Conservation (phyloP, 1,140 invertebrate species). For the Octopus sinensis region DNA sequence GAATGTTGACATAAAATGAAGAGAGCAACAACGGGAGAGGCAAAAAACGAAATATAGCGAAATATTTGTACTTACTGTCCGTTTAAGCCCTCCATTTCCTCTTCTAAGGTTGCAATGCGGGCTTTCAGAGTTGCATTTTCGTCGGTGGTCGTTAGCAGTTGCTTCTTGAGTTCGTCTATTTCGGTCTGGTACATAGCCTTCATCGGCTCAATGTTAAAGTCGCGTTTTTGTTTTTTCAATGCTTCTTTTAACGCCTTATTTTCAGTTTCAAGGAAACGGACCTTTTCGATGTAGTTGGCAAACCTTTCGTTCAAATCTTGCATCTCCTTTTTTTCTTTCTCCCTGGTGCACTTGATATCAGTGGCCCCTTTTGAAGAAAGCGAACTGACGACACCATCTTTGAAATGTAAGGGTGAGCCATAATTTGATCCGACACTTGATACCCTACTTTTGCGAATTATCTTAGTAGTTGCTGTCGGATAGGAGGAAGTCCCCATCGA, state of each 20-base stretch:
- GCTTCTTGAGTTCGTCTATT: constrained; percentile 47
- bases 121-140: constrained; percentile 50
- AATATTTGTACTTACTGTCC: constrained; percentile 45
- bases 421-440: too few species aligned
- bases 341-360: constrained; percentile 47
- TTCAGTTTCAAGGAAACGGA: constrained; percentile 58
- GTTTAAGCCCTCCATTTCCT: constrained; percentile 44
- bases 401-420: too few species aligned
- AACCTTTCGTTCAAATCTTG: constrained; percentile 55
- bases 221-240: constrained; percentile 55
- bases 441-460: too few species aligned
- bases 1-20: too few species aligned
- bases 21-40: too few species aligned
- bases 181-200: constrained; percentile 61
- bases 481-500: too few species aligned
- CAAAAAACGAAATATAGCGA: too few species aligned
- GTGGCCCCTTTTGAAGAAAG: constrained; percentile 36
- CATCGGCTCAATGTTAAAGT: constrained; percentile 57
- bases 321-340: constrained; percentile 58
- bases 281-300: constrained; percentile 57
- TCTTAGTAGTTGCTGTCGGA: too few species aligned
- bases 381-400: neutral
- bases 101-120: constrained; percentile 40
- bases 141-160: constrained; percentile 51
- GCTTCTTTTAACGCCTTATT: constrained; percentile 55